A percentile compares a stretch with the other conserved stretches of the same genome.
phyloP scores from a whole-genome alignment of 1,140 invertebrate genomes.

The Apocrypta bakeri region DNA sequence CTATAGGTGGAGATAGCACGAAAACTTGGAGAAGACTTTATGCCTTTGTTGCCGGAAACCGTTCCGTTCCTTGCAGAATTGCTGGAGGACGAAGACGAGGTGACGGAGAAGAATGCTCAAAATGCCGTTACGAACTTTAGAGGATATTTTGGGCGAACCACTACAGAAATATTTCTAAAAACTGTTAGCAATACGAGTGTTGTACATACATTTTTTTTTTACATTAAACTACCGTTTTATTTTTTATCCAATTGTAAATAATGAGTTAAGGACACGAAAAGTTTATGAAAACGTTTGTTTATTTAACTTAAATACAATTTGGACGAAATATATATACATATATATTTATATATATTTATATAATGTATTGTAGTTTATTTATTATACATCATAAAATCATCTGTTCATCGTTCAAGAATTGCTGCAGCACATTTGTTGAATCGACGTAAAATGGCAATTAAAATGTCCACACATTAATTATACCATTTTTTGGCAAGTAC shows the following conservation, averaged over 20 bases:
- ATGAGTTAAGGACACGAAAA: slow-evolving; percentile 10
- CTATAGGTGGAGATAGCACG: slow-evolving; percentile 82
- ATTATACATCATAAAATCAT: slow-evolving; percentile 61
- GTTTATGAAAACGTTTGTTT: slow-evolving; percentile 65
- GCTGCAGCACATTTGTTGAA: slow-evolving; percentile 47
- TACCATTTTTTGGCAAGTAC: slow-evolving; percentile 11
- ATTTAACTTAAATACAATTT: slow-evolving; percentile 66
- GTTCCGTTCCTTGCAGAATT: slow-evolving; percentile 89
- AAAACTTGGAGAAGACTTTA: slow-evolving; percentile 87
- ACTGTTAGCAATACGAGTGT: not conserved
- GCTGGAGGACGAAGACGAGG: slow-evolving; percentile 87
- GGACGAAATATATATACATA: slow-evolving; percentile 65
- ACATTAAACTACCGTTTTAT: not conserved
- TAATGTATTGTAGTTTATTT: slow-evolving; percentile 54
- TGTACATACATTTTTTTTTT: slow-evolving; percentile 51
- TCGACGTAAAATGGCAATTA: slow-evolving; percentile 13
- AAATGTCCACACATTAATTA: not conserved
- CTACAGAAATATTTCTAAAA: slow-evolving; percentile 87
- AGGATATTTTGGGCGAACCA: slow-evolving; percentile 88
- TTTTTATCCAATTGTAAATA: not conserved
- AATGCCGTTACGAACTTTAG: slow-evolving; percentile 84
- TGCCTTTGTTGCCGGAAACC: slow-evolving; percentile 86
- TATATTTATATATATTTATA: slow-evolving; percentile 55
- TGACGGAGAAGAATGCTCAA: slow-evolving; percentile 84
- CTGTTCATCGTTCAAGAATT: slow-evolving; percentile 48